These are phyloP conservation scores for Drosophila sp. DNA, from an alignment of 1,140 invertebrate species.

Conservation along the genomic window DNA sequence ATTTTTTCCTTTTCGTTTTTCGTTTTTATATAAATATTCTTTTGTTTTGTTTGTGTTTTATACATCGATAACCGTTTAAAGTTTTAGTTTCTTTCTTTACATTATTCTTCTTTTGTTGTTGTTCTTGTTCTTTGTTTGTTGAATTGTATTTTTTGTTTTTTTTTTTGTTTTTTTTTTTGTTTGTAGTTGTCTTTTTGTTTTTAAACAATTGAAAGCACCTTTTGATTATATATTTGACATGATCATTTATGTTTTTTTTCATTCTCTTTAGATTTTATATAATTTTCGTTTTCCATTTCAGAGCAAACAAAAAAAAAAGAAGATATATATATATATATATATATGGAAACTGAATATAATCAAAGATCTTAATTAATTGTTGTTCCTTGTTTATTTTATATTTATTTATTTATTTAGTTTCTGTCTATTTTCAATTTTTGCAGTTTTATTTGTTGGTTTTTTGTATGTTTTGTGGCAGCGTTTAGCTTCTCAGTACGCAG, in stretches of 20 bases:
- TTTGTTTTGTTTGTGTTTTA: slow-evolving; percentile 40
- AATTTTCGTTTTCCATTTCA: slow-evolving; percentile 28
- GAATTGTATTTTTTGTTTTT: slow-evolving; percentile 30
- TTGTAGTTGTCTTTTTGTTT: slow-evolving; percentile 78
- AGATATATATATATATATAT: slow-evolving; percentile 21
- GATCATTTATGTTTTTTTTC: slow-evolving; percentile 51
- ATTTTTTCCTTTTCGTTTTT: slow-evolving; percentile 74
- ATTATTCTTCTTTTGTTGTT: slow-evolving; percentile 27
- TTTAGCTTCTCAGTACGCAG: slow-evolving; percentile 74
- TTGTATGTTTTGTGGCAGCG: slow-evolving; percentile 65
- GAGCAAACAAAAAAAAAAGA: slow-evolving; percentile 44
- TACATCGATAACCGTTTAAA: slow-evolving; percentile 12
- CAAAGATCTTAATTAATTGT: slow-evolving; percentile 53
- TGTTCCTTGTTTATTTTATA: slow-evolving; percentile 23
- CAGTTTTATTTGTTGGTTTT: slow-evolving; percentile 24
- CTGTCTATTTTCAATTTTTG: slow-evolving; percentile 33
- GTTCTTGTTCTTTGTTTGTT: slow-evolving; percentile 22
- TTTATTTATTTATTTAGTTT: slow-evolving; percentile 8
- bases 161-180: slow-evolving; percentile 36
- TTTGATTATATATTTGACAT: slow-evolving; percentile 82
- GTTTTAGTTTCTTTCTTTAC: slow-evolving; percentile 31
- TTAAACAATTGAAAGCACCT: slow-evolving; percentile 82
- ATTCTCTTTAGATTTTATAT: slow-evolving; percentile 19
- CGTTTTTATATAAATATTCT: slow-evolving; percentile 72
- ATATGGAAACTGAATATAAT: slow-evolving; percentile 67